Evolutionary conservation across 2,113 vertebrate genomes (phyloP).

Genomic region (Numenius arquata): DNA sequence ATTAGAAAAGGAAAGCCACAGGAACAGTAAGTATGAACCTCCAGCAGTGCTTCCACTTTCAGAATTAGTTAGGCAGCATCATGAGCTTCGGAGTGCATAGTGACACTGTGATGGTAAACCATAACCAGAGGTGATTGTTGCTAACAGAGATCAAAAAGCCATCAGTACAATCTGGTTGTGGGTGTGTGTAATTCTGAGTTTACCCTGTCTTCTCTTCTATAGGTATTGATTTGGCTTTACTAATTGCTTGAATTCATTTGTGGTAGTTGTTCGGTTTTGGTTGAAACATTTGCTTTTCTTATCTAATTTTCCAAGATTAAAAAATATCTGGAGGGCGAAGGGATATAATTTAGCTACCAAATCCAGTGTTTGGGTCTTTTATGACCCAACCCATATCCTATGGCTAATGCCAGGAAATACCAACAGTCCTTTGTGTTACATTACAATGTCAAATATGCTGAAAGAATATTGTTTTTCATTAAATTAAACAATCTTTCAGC

Average conservation of each 20-base stretch:
- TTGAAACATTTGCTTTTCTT: not conserved
- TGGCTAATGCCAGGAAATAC: slow-evolving; percentile 1
- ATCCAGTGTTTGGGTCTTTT: not conserved
- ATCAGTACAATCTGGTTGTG: not conserved
- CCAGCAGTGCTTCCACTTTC: not conserved
- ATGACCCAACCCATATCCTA: not conserved
- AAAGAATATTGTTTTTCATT: not conserved
- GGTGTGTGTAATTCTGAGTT: not conserved
- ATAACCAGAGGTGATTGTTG: not conserved
- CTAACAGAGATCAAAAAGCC: not conserved
- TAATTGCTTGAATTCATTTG: not conserved
- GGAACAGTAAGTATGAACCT: not conserved
- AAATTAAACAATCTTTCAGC: slow-evolving; percentile 8
- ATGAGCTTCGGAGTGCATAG: not conserved
- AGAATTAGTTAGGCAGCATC: not conserved
- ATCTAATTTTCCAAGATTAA: not conserved
- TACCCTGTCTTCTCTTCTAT: not conserved
- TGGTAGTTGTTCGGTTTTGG: not conserved
- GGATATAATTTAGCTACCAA: not conserved
- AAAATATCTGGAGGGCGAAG: not conserved
- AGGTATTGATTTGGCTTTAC: not conserved
- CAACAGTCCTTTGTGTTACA: not conserved
- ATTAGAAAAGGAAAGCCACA: not conserved
- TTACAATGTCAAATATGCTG: not conserved
- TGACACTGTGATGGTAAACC: not conserved